A percentile compares a stretch with the other conserved stretches of the same genome.
Conservation (phyloP, 2,797 vertebrate genomes). For the Mus caroli region DNA sequence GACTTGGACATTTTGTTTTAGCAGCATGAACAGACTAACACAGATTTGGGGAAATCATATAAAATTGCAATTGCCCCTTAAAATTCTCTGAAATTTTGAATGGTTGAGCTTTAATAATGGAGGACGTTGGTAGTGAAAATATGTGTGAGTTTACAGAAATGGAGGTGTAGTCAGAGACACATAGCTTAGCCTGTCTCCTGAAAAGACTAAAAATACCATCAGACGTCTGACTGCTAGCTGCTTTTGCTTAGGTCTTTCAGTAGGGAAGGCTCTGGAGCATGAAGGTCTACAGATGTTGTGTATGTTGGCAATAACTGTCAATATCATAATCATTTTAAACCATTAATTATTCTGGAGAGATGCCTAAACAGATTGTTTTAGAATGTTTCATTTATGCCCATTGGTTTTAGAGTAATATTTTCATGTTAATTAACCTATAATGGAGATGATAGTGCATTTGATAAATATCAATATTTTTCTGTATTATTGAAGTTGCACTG, state of each 20-base stretch:
- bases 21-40: neutral
- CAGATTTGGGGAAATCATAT: neutral
- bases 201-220: slow-evolving; percentile 13
- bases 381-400: neutral
- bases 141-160: neutral
- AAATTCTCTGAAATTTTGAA: neutral
- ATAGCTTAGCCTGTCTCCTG: neutral
- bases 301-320: slow-evolving; percentile 18
- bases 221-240: neutral
- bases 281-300: neutral
- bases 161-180: neutral
- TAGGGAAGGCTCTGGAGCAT: neutral
- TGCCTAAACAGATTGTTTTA: neutral
- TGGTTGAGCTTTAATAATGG: slow-evolving; percentile 1
- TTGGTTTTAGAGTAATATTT: slow-evolving; percentile 12
- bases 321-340: slow-evolving; percentile 57
- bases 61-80: slow-evolving; percentile 25
- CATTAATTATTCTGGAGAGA: slow-evolving; percentile 23
- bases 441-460: slow-evolving; percentile 11
- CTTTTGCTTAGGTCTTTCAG: slow-evolving; percentile 15
- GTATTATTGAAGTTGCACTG: neutral
- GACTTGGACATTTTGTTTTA: neutral
- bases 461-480: slow-evolving; percentile 21
- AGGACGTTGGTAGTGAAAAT: neutral
- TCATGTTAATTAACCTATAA: neutral